Conservation (phyloP, 2,113 vertebrate genomes). For the Gnathonemus longibarbis region DNA sequence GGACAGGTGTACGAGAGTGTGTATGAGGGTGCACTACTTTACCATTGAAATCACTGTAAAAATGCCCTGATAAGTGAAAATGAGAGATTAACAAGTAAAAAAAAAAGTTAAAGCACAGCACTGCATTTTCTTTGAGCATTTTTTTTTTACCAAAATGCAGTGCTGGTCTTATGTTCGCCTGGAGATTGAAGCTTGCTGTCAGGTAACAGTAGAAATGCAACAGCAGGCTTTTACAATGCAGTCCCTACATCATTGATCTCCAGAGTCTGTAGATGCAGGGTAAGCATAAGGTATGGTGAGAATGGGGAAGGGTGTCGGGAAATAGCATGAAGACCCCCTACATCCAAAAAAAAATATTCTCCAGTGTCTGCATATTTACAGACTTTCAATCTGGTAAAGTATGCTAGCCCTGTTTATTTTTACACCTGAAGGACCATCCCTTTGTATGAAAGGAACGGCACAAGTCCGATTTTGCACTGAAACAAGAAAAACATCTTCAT, state of each 20-base stretch:
- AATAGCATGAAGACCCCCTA: background rate
- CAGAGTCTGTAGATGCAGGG: background rate
- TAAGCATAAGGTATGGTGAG: background rate
- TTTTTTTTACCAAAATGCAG: slow-evolving; percentile 26
- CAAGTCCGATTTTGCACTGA: slow-evolving; percentile 80
- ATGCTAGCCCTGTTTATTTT: slow-evolving; percentile 50
- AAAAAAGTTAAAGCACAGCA: background rate
- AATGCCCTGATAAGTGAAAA: background rate
- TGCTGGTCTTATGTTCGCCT: slow-evolving; percentile 23
- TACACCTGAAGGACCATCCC: slow-evolving; percentile 58
- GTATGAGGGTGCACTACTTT: slow-evolving; percentile 18
- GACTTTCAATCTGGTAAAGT: slow-evolving; percentile 26
- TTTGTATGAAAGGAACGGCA: slow-evolving; percentile 55
- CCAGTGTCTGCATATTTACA: slow-evolving; percentile 32
- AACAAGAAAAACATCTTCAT: slow-evolving; percentile 58
- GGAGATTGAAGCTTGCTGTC: background rate
- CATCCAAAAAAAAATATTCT: background rate
- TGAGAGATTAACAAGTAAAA: background rate
- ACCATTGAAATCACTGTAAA: slow-evolving; percentile 21
- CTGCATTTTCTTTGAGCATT: slow-evolving; percentile 6
- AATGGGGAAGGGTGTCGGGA: background rate
- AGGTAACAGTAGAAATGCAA: background rate
- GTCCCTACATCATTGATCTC: background rate
- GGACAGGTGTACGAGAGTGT: slow-evolving; percentile 47
- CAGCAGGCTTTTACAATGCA: background rate